Evolutionary conservation across 2,113 vertebrate genomes (phyloP).

Genomic region (Vidua macroura): DNA sequence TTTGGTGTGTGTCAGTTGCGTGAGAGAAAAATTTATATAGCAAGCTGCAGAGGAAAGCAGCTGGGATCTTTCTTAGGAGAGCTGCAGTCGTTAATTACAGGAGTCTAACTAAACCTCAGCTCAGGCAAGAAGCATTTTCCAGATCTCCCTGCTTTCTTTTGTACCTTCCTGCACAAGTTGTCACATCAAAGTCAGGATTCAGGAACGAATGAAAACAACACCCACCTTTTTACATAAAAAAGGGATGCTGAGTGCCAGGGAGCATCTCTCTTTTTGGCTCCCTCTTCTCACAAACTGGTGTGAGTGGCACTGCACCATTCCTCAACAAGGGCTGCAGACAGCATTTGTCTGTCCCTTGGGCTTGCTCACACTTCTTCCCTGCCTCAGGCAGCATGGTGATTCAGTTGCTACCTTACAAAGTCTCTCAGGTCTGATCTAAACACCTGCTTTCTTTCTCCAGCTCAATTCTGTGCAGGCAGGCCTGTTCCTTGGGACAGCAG

Average conservation of each 20-base stretch:
- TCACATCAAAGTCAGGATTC: slow-evolving; percentile 2
- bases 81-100: slow-evolving; percentile 55
- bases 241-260: not conserved
- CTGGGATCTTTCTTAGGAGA: slow-evolving; percentile 56
- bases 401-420: not conserved
- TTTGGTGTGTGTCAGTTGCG: not conserved
- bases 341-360: not conserved
- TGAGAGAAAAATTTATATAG: slow-evolving; percentile 57
- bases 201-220: not conserved
- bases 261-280: not conserved
- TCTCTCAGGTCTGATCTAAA: not conserved
- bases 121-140: slow-evolving; percentile 25
- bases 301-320: not conserved
- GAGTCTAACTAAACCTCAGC: slow-evolving; percentile 14
- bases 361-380: not conserved
- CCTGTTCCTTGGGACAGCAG: not conserved
- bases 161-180: not conserved
- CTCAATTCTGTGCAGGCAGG: not conserved
- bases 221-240: slow-evolving; percentile 21
- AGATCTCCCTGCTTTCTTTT: slow-evolving; percentile 13
- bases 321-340: not conserved
- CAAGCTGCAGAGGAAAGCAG: slow-evolving; percentile 52
- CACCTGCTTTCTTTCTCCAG: not conserved
- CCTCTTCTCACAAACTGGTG: not conserved
- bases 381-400: not conserved